Percentiles rank a stretch among this genome's conserved stretches.
These are phyloP conservation scores for Tetheella fluctuosa DNA, from an alignment of 2,888 invertebrate genomes.

Conservation along the genomic window DNA sequence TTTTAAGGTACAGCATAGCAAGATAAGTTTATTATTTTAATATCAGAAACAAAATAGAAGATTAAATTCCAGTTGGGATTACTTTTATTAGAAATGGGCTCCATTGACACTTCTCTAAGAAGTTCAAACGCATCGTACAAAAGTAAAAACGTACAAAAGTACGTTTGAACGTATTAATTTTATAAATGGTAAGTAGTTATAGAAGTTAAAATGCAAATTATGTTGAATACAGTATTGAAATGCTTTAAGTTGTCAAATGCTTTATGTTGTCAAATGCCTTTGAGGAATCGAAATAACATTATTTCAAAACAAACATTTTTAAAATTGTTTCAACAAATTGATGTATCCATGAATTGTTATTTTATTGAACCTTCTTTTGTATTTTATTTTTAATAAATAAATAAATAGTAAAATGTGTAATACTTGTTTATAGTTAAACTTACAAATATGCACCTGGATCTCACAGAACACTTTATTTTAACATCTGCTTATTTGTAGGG, in stretches of 20 bases:
- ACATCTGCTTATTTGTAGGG: conserved; percentile 65
- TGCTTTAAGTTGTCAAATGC: too few relatives aligned
- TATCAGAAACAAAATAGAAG: conserved; percentile 32
- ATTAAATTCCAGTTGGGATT: conserved; percentile 59
- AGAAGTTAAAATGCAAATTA: conserved; percentile 52
- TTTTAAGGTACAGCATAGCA: too few relatives aligned
- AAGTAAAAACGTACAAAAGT: conserved; percentile 43
- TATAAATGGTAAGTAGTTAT: conserved; percentile 58
- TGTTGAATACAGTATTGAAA: too few relatives aligned
- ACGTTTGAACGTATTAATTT: conserved; percentile 57
- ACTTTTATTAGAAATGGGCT: conserved; percentile 63
- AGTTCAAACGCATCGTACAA: too few relatives aligned
- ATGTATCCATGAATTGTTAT: not conserved
- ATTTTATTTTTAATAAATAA: too few relatives aligned
- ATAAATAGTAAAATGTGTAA: not conserved
- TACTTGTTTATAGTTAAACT: not conserved
- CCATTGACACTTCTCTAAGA: conserved; percentile 51
- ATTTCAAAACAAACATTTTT: not conserved
- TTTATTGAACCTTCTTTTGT: not conserved
- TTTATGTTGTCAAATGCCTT: conserved; percentile 29
- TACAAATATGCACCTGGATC: conserved; percentile 29
- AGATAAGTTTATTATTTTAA: too few relatives aligned
- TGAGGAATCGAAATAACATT: not conserved
- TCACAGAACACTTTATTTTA: conserved; percentile 40
- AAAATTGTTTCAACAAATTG: not conserved